Evolutionary conservation across 2,797 vertebrate genomes (phyloP), one percentile per base, ranked within the genome.

Genomic region (Petrocephalus sullivani): DNA sequence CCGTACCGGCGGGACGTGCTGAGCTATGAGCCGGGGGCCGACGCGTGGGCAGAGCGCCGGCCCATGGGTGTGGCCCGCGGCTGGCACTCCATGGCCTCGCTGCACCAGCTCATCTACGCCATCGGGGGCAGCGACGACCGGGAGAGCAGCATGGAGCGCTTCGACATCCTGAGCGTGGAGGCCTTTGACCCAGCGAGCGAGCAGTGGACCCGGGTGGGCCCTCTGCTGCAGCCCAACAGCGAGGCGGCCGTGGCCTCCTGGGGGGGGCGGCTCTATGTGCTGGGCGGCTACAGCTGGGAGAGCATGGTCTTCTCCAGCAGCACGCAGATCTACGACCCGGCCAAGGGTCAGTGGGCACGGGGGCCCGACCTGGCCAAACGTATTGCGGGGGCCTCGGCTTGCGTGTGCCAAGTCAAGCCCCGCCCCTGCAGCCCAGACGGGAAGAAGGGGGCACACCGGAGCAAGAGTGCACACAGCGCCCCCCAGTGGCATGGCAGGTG

Each of bases 221-320:
- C 96, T 0, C 94, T 99, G 88, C 92, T 97, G 87, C 94, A 96
- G 87, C 97, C 98, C 84, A 98, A 96, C 95, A 99, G 97, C 0
- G 98, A 99, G 93, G 98, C 98, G 0, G 98, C 96, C 0, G 95
- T 97, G 41, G 97, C 97, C 0, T 96, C 97, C 19, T 96, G 97
- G 96, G 93, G 94, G 0, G 96, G 95, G 33, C 95, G 93, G 91
- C 97, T 99, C 89, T 99, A 98, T 4, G 97, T 99, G 89, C 95
- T 99, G 0, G 98, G 98, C 0, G 98, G 98, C 21, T 99, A 99
- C 94, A 98, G 97, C 94, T 99, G 98, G 98, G 97, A 99, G 94
- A 95, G 91, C 89, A 98, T 97, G 0, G 94, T 95, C 53, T 99
- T 99, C 94, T 98, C 97, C 89, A 96, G 96, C 91, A 94, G 95